phyloP scores from a whole-genome alignment of 2,888 invertebrate species.

The Lobophora halterata region DNA sequence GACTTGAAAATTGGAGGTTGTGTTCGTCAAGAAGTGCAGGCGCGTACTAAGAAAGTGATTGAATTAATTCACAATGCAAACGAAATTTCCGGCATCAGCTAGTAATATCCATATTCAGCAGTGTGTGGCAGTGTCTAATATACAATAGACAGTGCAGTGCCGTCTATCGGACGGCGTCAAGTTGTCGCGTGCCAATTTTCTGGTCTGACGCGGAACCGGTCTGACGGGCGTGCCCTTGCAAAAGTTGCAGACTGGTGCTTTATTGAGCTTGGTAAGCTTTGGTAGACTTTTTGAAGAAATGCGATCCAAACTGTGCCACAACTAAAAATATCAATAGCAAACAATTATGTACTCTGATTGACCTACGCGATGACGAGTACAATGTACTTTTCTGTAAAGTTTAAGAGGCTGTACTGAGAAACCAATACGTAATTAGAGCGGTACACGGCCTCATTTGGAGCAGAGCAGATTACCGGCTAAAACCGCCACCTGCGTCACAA shows the following conservation, averaged over 20 bases:
- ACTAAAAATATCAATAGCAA: too few species aligned
- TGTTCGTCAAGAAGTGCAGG: too few species aligned
- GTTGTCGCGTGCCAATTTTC: constrained; percentile 47
- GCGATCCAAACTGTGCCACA: too few species aligned
- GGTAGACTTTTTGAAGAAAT: too few species aligned
- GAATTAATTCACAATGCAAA: too few species aligned
- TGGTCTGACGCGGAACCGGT: constrained; percentile 54
- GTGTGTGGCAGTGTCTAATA: constrained; percentile 19
- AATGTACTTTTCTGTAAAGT: constrained; percentile 5
- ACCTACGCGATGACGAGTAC: too few species aligned
- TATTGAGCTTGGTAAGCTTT: too few species aligned
- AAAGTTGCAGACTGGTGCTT: constrained; percentile 26
- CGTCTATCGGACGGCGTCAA: constrained; percentile 28
- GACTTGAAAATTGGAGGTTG: too few species aligned
- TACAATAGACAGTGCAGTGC: constrained; percentile 22
- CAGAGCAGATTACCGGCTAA: constrained; percentile 21
- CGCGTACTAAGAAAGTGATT: too few species aligned
- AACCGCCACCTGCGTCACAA: constrained; percentile 26
- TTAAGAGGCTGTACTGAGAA: constrained; percentile 13
- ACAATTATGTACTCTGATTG: too few species aligned
- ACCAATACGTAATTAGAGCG: constrained; percentile 20
- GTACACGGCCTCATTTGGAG: constrained; percentile 20
- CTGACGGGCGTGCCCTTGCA: constrained; percentile 37
- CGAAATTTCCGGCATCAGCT: constrained; percentile 4
- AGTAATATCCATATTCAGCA: not conserved